Evolutionary conservation across 2,888 invertebrate genomes (phyloP), one percentile per base, ranked within the genome.

Genomic region (Mayetiola destructor): DNA sequence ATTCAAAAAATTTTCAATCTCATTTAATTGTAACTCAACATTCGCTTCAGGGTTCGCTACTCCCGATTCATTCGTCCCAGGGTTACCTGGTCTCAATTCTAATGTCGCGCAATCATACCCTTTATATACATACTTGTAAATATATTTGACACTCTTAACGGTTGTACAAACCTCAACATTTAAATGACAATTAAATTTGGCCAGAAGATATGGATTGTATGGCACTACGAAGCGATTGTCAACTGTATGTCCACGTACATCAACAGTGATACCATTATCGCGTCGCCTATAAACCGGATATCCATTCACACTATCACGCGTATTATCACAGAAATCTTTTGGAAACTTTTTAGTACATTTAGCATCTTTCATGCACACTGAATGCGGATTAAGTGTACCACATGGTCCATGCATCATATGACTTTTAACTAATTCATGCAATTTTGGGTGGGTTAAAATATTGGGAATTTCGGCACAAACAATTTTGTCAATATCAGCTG

Each of bases 341-440:
- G 65, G 65, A 60, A 63, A 66, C 12, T 59, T 59, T 59, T 65
- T 64, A 8, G 61, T 57, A 62, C 73, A 74, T 56, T 61, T 62
- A 2, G 65, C 66, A 53, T 67, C 62, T 18, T 59, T 59, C 70
- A 71, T 72, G 63, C 72, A 73, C 3, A 67, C 66, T 27, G 68
- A 65, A 23, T 62, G 61, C 8, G 48, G 56, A 61, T 69, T 69
- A 12, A 64, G 53, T 12, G 18, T 29, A 9, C 67, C 68, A 61
- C 68, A 69, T 12, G 68, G 68, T 5, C 68, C 67, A 63, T 70
- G 69, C 37, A 67, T 65, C 65, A 67, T 62, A 61, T 64, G 62
- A 56, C 32, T 58, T 55, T 36, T 62, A 52, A 68, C 61, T 57
- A 65, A 59, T 23, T 64, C 63, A 62, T 60, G 60, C 35, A 67